Evolutionary conservation across 2,888 invertebrate species (phyloP), one percentile per base, ranked within the genome.

Genomic region (Brachynemurus nebulosus): DNA sequence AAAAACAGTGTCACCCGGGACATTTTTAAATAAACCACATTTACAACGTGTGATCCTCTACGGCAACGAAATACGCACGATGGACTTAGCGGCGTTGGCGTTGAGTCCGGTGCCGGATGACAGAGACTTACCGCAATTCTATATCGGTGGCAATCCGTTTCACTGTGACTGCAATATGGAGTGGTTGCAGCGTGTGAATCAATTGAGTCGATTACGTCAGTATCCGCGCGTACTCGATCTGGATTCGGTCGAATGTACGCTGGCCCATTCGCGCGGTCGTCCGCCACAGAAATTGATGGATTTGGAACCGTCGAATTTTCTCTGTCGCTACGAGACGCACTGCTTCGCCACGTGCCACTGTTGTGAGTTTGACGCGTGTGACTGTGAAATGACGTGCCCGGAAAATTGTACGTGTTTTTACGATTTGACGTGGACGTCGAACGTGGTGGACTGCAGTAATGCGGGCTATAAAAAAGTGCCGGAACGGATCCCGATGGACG

Each of bases 371-470:
- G 86, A 86, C 64, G 85, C 85, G 50, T 90, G 89, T 67, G 89
- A 90, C 68, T 89, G 89, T 66, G 83, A 86, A 71, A 88, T 86
- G 82, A 84, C 83, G 55, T 90, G 89, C 63, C 89, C 89, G 52
- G 76, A 77, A 62, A 81, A 80, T 62, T 90, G 89, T 65, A 78
- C 80, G 52, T 90, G 89, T 63, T 89, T 80, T 71, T 85, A 86
- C 68, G 88, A 89, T 69, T 79, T 82, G 64, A 78, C 80, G 55
- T 88, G 86, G 84, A 76, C 78, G 55, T 80, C 82, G 59, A 86
- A 86, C 69, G 81, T 86, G 45, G 85, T 86, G 52, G 84, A 85
- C 68, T 86, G 86, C 68, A 80, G 81, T 54, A 77, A 73, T 59
- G 78, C 78, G 53, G 79, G 76, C 51, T 80, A 80, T 66, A 78